Percentiles rank a stretch among this genome's conserved stretches.
Conservation (phyloP, 2,113 vertebrate species). For the Ptilorrhoa leucosticta region DNA sequence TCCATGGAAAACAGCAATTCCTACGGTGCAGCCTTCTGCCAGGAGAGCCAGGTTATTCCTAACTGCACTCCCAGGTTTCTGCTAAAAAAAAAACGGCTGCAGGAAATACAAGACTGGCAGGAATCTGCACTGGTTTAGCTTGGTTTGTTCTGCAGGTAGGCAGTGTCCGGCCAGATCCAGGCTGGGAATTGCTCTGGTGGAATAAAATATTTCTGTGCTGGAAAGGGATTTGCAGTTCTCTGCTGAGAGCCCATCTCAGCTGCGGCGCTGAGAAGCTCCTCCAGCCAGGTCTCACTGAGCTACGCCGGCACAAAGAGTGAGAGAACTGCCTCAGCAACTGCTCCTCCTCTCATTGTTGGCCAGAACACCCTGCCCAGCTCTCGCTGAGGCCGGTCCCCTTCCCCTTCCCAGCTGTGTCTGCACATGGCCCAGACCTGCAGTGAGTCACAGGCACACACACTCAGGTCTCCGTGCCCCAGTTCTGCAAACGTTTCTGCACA, state of each 20-base stretch:
- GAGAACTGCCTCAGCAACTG: neutral
- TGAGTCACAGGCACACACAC: neutral
- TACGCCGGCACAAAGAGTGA: fast-evolving
- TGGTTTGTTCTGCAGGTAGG: neutral
- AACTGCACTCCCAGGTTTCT: neutral
- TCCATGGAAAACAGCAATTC: neutral
- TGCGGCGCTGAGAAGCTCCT: neutral
- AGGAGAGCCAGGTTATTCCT: neutral
- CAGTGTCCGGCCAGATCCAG: neutral
- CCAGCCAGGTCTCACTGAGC: neutral
- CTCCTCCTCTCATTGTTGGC: neutral
- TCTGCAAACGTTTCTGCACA: neutral
- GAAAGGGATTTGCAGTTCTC: neutral
- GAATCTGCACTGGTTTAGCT: neutral
- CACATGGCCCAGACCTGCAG: fast-evolving
- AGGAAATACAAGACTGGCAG: neutral
- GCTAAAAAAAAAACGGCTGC: neutral
- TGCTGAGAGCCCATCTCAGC: neutral
- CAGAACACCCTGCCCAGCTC: neutral
- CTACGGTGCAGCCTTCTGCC: neutral
- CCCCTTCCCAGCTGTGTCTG: neutral
- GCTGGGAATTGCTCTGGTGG: neutral
- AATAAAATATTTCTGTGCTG: neutral
- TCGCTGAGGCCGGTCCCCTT: fast-evolving
- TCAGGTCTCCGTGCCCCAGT: neutral